Base-by-base conservation (phyloP, 2,797 vertebrate species). In the Eptatretus atami region DNA sequence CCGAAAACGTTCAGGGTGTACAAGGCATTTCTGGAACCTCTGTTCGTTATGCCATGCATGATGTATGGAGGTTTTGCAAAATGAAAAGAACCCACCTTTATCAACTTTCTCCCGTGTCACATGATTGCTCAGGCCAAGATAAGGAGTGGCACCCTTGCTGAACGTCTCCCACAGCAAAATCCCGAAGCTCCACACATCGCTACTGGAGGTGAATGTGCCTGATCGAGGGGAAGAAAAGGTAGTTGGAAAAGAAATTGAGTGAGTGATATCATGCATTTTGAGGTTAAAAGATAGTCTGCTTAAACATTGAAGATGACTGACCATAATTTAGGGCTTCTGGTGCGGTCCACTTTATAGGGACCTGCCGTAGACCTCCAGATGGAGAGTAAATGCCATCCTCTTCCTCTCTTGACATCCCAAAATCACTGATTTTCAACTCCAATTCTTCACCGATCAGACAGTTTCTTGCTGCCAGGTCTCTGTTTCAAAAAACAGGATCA, bases 321-420 rank as follows among this genome's bases (percentile, higher is more conserved):
- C 90, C 90, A 0, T 85, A 94, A 74, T 81, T 86, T 15, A 95
- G 81, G 2, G 88, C 88, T 70, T 98, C 90, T 0, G 87, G 90
- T 1, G 88, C 83, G 0, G 88, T 96, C 90, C 90, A 98, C 71
- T 92, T 98, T 68, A 96, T 81, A 0, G 90, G 90, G 66, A 98
- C 81, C 73, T 96, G 90, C 72, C 77, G 80, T 75, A 90, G 80
- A 53, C 84, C 78, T 0, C 83, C 82, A 0, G 82, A 78, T 64
- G 84, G 76, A 3, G 83, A 81, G 1, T 98, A 98, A 63, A 98
- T 63, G 0, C 90, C 88, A 0, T 88, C 84, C 3, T 82, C 80
- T 65, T 83, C 77, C 69, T 93, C 78, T 25, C 90, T 82, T 3
- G 90, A 98, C 90, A 98, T 98, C 66, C 90, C 90, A 3, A 98